phyloP scores from a whole-genome alignment of 2,888 invertebrate species.

The Meteorus colon region DNA sequence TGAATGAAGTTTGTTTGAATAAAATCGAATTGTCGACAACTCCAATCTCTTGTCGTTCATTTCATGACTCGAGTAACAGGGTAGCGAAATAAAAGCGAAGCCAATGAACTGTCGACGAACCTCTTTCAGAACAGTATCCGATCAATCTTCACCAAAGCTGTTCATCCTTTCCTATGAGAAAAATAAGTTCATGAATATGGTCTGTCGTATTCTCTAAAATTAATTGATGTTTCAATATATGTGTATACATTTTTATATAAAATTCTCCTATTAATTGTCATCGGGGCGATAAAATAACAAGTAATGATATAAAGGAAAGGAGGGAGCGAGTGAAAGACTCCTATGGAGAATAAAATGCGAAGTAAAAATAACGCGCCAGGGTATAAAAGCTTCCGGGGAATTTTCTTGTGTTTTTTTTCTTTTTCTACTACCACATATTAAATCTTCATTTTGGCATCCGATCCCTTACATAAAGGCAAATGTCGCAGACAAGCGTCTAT shows the following conservation, averaged over 20 bases:
- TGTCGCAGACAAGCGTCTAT: neutral
- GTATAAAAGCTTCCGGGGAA: conserved; percentile 12
- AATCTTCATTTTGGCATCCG: neutral
- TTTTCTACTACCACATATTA: neutral
- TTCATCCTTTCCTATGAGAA: conserved; percentile 6
- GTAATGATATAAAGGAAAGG: neutral
- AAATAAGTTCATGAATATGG: conserved; percentile 15
- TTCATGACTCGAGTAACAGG: neutral
- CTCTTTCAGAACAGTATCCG: neutral
- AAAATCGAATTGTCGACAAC: neutral
- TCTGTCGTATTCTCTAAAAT: neutral
- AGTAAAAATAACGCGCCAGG: conserved; percentile 18
- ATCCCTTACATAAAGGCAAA: conserved; percentile 9
- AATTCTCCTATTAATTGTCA: conserved; percentile 9
- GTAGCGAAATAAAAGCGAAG: conserved; percentile 23
- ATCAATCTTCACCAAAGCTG: neutral
- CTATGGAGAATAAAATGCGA: conserved; percentile 1
- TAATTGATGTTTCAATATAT: neutral
- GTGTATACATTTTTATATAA: neutral
- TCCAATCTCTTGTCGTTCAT: conserved; percentile 5
- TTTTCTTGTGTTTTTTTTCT: conserved; percentile 6
- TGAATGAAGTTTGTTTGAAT: neutral
- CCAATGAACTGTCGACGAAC: conserved; percentile 21
- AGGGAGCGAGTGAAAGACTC: conserved; percentile 10
- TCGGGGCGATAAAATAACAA: conserved; percentile 19